Conservation (phyloP, 2,888 invertebrate genomes). For the Drosophila prostipennis region DNA sequence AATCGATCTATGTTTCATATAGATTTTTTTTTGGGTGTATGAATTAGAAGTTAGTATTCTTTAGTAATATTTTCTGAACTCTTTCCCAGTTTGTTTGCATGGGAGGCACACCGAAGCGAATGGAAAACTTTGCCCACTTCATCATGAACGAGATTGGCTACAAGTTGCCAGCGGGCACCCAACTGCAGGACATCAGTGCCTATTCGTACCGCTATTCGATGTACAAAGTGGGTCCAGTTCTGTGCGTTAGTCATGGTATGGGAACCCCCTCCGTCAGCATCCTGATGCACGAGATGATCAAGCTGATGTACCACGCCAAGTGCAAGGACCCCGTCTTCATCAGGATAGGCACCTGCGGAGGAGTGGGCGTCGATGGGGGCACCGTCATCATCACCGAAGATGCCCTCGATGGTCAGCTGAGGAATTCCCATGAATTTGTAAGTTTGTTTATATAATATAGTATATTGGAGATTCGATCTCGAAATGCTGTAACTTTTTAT, state of each 20-base stretch:
- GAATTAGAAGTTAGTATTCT: not conserved
- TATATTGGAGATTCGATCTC: no score
- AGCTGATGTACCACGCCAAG: slow-evolving; percentile 96
- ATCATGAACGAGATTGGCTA: slow-evolving; percentile 96
- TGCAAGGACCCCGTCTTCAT: slow-evolving; percentile 95
- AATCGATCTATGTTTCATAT: no score
- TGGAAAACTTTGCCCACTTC: slow-evolving; percentile 96
- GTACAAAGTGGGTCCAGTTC: slow-evolving; percentile 89
- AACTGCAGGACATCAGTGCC: slow-evolving; percentile 94
- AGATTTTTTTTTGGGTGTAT: no score
- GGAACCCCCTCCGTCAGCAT: slow-evolving; percentile 98
- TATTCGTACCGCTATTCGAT: slow-evolving; percentile 97
- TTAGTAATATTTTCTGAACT: not conserved
- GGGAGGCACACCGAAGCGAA: slow-evolving; percentile 97
- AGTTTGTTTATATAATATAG: slow-evolving; percentile 63
- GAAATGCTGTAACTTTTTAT: no score
- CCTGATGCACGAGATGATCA: slow-evolving; percentile 97
- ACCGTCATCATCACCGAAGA: slow-evolving; percentile 97
- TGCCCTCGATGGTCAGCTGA: slow-evolving; percentile 94
- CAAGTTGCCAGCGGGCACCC: slow-evolving; percentile 94
- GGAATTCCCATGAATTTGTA: slow-evolving; percentile 93
- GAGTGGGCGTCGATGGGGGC: slow-evolving; percentile 95
- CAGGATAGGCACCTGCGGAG: slow-evolving; percentile 97
- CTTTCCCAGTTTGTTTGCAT: slow-evolving; percentile 94
- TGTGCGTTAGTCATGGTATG: slow-evolving; percentile 93